Evolutionary conservation across 2,797 vertebrate species (phyloP).

Genomic region (Naso thynnoides): DNA sequence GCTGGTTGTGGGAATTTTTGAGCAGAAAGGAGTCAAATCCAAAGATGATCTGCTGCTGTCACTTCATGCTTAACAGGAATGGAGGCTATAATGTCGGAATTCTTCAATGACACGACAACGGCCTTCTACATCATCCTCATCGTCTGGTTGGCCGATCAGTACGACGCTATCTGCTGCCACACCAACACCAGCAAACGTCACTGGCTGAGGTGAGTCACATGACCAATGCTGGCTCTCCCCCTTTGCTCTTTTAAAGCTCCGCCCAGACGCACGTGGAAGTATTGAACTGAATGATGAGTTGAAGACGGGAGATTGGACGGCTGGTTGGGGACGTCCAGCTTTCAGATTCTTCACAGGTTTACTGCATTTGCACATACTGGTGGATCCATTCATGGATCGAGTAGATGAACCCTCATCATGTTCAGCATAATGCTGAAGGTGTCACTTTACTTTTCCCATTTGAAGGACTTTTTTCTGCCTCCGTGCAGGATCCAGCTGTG

Average conservation of each 20-base stretch:
- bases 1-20: no score
- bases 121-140: slow-evolving; percentile 99
- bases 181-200: slow-evolving; percentile 98
- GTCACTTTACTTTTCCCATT: no score
- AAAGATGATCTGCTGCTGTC: slow-evolving; percentile 13
- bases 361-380: no score
- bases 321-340: no score
- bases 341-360: no score
- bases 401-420: no score
- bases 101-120: slow-evolving; percentile 98
- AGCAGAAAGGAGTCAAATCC: background rate
- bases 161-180: slow-evolving; percentile 97
- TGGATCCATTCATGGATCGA: no score
- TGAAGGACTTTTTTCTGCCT: no score
- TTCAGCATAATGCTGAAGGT: no score
- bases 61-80: slow-evolving; percentile 86
- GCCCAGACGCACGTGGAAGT: background rate
- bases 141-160: slow-evolving; percentile 97
- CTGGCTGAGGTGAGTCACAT: slow-evolving; percentile 90
- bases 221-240: background rate
- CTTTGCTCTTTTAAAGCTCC: background rate
- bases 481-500: no score
- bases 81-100: slow-evolving; percentile 99
- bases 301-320: no score
- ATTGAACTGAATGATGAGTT: no score